A percentile compares a stretch with the other conserved stretches of the same genome.
phyloP scores from a whole-genome alignment of 2,888 invertebrate species.

The Luperina nickerlii region DNA sequence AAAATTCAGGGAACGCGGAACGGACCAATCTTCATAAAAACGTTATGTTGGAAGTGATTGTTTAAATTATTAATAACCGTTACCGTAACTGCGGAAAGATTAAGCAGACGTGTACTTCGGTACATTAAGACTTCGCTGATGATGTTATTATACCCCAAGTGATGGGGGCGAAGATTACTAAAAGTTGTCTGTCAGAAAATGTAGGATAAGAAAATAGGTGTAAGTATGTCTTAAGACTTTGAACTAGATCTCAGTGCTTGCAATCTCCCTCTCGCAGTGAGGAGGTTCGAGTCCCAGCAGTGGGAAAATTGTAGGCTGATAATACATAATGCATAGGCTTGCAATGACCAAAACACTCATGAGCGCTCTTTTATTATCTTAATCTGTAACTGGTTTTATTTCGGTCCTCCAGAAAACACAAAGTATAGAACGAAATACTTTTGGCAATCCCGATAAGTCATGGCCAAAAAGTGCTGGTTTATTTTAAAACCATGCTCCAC shows the following conservation, averaged over 20 bases:
- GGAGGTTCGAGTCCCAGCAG: background rate
- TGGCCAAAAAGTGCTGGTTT: constrained; percentile 4
- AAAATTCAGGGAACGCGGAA: constrained; percentile 42
- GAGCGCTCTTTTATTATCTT: background rate
- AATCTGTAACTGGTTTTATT: constrained; percentile 22
- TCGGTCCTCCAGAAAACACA: constrained; percentile 8
- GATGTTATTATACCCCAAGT: constrained; percentile 15
- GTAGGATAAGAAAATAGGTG: background rate
- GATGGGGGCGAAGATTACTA: background rate
- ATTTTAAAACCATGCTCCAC: constrained; percentile 30
- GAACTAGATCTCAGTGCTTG: background rate
- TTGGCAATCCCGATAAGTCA: constrained; percentile 17
- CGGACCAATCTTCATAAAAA: constrained; percentile 59
- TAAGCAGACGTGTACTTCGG: constrained; percentile 35
- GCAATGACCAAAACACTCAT: background rate
- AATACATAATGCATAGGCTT: background rate
- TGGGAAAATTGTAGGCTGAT: background rate
- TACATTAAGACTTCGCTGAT: constrained; percentile 21
- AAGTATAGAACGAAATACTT: constrained; percentile 23
- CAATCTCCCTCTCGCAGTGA: background rate
- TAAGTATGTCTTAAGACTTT: background rate
- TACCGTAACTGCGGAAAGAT: constrained; percentile 37
- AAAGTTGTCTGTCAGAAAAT: background rate
- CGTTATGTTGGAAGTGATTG: constrained; percentile 49
- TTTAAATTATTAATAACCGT: constrained; percentile 60